Conservation (phyloP, 2,113 vertebrate species). For the Chionodraco myersi region DNA sequence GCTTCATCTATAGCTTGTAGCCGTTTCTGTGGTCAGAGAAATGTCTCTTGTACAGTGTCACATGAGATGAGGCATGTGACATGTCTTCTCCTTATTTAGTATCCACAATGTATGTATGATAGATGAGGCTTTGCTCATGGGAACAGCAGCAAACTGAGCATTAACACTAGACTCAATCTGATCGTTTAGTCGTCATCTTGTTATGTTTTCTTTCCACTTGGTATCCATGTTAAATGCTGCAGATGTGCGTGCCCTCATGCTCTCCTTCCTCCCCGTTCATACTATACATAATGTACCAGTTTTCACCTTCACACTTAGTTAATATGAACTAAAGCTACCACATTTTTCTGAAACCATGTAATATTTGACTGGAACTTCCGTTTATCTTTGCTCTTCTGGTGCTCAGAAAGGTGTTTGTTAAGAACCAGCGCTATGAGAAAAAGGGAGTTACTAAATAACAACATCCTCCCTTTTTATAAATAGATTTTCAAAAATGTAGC, state of each 20-base stretch:
- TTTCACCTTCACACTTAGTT: too few relatives aligned
- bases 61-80: too few relatives aligned
- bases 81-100: too few relatives aligned
- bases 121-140: too few relatives aligned
- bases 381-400: background rate
- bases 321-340: background rate
- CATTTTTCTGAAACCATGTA: background rate
- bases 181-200: too few relatives aligned
- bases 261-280: background rate
- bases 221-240: background rate
- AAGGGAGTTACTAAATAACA: background rate
- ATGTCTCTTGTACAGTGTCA: too few relatives aligned
- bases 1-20: too few relatives aligned
- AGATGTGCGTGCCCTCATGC: background rate
- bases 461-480: background rate
- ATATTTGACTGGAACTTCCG: background rate
- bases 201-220: too few relatives aligned
- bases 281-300: background rate
- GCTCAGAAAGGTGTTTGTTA: background rate
- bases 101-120: too few relatives aligned
- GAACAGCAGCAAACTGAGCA: too few relatives aligned
- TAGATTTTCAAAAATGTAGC: conserved; percentile 17
- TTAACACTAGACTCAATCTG: too few relatives aligned
- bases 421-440: background rate
- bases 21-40: too few relatives aligned